phyloP scores from a whole-genome alignment of 2,888 invertebrate species.

The Cordilura impudica region DNA sequence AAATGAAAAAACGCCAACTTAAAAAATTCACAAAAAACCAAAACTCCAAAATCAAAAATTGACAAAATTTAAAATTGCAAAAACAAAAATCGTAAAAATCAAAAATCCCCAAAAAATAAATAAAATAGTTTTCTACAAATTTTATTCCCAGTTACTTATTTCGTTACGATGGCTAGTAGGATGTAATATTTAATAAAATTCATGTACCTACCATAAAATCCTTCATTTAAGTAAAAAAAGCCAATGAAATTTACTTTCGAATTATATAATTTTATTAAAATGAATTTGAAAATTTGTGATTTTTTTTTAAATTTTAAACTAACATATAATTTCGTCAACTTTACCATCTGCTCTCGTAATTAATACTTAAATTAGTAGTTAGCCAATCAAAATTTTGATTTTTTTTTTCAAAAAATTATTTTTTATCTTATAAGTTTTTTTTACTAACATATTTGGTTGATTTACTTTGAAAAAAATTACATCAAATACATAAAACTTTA shows the following conservation, averaged over 20 bases:
- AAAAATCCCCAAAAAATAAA: no score
- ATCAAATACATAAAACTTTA: slow-evolving; percentile 52
- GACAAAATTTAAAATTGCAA: no score
- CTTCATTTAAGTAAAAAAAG: no score
- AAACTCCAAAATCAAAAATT: no score
- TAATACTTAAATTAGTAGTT: background rate
- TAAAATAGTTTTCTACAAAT: no score
- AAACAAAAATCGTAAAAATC: no score
- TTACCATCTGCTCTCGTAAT: background rate
- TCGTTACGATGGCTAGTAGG: no score
- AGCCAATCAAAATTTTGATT: background rate
- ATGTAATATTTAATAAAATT: no score
- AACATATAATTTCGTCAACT: slow-evolving; percentile 20
- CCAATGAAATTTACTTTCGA: background rate
- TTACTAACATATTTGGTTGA: background rate
- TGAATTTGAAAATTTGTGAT: slow-evolving; percentile 27
- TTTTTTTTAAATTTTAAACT: slow-evolving; percentile 22
- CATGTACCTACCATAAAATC: no score
- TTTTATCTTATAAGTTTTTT: background rate
- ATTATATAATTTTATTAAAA: slow-evolving; percentile 34
- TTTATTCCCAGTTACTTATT: no score
- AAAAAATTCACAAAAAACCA: no score
- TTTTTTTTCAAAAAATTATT: background rate
- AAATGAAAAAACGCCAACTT: no score
- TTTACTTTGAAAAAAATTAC: slow-evolving; percentile 37